Conservation (phyloP, 1,140 invertebrate species). For the Teleopsis dalmanni region DNA sequence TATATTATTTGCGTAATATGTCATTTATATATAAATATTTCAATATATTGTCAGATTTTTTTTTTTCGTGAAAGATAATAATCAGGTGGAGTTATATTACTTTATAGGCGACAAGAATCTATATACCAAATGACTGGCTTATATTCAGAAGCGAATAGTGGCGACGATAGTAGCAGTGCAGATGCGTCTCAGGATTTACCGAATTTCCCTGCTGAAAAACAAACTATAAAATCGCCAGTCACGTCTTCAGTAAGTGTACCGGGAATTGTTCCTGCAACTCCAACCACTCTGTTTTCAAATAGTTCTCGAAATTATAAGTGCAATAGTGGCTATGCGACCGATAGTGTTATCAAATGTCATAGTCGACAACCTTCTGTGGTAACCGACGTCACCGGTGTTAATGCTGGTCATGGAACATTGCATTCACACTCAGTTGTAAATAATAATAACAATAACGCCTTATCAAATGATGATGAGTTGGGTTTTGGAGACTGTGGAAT, state of each 20-base stretch:
- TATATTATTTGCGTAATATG: no score
- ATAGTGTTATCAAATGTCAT: constrained; percentile 57
- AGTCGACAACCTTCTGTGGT: constrained; percentile 67
- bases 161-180: constrained; percentile 49
- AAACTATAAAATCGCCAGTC: no score
- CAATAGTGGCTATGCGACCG: constrained; percentile 9
- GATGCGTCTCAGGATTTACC: no score
- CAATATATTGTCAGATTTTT: no score
- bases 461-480: constrained; percentile 32
- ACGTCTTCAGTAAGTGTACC: no score
- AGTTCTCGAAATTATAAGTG: background rate
- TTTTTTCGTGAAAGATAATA: no score
- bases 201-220: no score
- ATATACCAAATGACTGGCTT: constrained; percentile 83
- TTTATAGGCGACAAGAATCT: constrained; percentile 63
- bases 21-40: no score
- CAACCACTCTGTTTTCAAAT: background rate
- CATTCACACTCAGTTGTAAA: constrained; percentile 4
- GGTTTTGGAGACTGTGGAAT: constrained; percentile 70
- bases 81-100: no score
- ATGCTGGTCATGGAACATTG: constrained; percentile 4
- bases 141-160: constrained; percentile 61
- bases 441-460: constrained; percentile 12
- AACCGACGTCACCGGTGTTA: constrained; percentile 53
- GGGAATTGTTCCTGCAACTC: background rate